Percentiles rank a stretch among this genome's conserved stretches.
Evolutionary conservation across 2,113 vertebrate genomes (phyloP).

Genomic region (Felis chaus): DNA sequence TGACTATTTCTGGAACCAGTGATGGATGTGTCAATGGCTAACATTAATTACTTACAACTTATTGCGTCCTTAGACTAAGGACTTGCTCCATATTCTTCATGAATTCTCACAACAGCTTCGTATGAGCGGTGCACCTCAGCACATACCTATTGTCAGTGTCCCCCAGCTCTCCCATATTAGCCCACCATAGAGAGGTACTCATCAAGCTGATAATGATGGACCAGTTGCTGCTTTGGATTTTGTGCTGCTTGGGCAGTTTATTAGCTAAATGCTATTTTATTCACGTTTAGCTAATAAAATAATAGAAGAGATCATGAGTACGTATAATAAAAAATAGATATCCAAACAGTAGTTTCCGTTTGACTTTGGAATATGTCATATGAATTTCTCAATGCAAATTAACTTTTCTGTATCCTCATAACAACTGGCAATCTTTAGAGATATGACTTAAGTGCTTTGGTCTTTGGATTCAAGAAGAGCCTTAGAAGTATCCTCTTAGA

Average conservation of each 20-base stretch:
- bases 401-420: not conserved
- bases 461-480: not conserved
- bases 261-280: too few species aligned
- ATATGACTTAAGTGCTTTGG: not conserved
- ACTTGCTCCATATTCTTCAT: not conserved
- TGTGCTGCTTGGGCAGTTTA: not conserved
- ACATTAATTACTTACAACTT: not conserved
- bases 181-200: not conserved
- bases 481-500: not conserved
- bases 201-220: not conserved
- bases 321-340: not conserved
- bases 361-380: not conserved
- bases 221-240: not conserved
- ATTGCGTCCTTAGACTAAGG: not conserved
- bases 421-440: not conserved
- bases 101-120: not conserved
- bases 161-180: not conserved
- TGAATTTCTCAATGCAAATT: slow-evolving; percentile 6
- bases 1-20: not conserved
- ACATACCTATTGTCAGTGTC: not conserved
- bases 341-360: slow-evolving; percentile 1
- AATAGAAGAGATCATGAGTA: not conserved
- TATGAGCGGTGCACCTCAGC: not conserved
- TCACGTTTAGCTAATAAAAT: not conserved
- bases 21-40: not conserved